Evolutionary conservation across 2,113 vertebrate genomes (phyloP), one percentile per base, ranked within the genome.

Genomic region (Toxotes jaculatrix): DNA sequence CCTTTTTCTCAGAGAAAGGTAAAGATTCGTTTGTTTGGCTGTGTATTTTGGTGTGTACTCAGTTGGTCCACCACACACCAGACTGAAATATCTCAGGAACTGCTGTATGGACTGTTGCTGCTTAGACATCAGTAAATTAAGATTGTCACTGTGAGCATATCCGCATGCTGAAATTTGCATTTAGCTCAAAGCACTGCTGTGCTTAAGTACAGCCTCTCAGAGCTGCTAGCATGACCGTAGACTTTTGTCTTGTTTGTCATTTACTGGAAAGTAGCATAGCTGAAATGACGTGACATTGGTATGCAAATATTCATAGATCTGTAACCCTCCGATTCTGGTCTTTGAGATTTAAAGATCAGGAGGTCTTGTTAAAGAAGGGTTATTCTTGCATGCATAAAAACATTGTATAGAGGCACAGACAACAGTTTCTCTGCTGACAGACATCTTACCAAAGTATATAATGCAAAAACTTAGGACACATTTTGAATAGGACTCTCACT

Each of bases 1-100:
- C 12, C 27, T 53, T 80, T 77, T 71, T 62, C 55, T 69, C 27
- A 70, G 19, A 34, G 38, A 71, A 70, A 77, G 7, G 17, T 36
- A 43, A 43, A 2, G n/a, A 27, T 36, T 5, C 40, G 36, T 49
- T 55, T 55, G 66, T 31, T 57, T 62, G 5, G 23, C 21, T 74
- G 32, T 34, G 73, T 51, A 7, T 57, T 56, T 53, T 43, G 7
- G 2, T 77, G 55, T 60, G 72, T 17, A 40, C 67, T 64, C 32
- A 19, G 16, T 79, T 3, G 3, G n/a, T 27, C 9, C 19, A 53
- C 17, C 8, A 21, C 13, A 43, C n/a, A 77, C 32, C 45, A 43
- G 34, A 61, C 11, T n/a, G 21, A 64, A 72, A 57, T 53, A 53
- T n/a, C 3, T 57, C 10, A 31, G 5, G 2, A 31, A 14, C 11